Base-by-base conservation (phyloP, 1,140 invertebrate genomes). In the Nylanderia fulva region DNA sequence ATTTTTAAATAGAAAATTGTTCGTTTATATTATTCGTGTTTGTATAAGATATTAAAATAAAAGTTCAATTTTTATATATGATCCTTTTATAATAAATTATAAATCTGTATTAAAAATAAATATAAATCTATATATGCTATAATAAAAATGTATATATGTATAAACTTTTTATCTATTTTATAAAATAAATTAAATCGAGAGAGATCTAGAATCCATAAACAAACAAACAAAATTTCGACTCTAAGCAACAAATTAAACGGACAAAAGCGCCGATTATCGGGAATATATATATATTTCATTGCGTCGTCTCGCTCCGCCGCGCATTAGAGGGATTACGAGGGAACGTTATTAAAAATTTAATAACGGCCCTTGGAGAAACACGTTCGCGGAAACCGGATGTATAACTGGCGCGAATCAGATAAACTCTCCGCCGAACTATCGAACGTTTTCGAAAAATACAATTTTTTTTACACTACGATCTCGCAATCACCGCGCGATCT, bases 401-500 rank as follows among this genome's bases (percentile, higher is more conserved):
- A 80, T 66, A 75, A 24, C 58, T 36, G 74, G 33, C 36, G 83
- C 85, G 79, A 85, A 82, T 85, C 86, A 76, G 87, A 88, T 88
- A 88, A 88, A 58, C 72, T 69, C 45, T 58, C 75, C 36, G 42
- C 27, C 39, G 42, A 48, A 64, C 86, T 75, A 27, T 80, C 24
- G 66, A 39, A 72, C 52, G 52, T 58, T 82, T 76, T 56, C 87
- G 69, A 85, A 88, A 88, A 88, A 88, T 88, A 80, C 63, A 88
- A 61, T 85, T 87, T 39, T 60, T 45, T 88, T 76, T 75, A 74
- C 69, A 79, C 86, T 58, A 74, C 75, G 52, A 63, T 48, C 79
- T 69, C 68, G 85, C 83, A 85, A 88, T 88, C 87, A 48, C 54
- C 69, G 69, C 58, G 42, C 79, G 71, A 88, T 88, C 87, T 85